A percentile compares a stretch with the other conserved stretches of the same genome.
These are phyloP conservation scores for Capreolus pygargus DNA, from an alignment of 2,113 vertebrate species.

Conservation along the genomic window DNA sequence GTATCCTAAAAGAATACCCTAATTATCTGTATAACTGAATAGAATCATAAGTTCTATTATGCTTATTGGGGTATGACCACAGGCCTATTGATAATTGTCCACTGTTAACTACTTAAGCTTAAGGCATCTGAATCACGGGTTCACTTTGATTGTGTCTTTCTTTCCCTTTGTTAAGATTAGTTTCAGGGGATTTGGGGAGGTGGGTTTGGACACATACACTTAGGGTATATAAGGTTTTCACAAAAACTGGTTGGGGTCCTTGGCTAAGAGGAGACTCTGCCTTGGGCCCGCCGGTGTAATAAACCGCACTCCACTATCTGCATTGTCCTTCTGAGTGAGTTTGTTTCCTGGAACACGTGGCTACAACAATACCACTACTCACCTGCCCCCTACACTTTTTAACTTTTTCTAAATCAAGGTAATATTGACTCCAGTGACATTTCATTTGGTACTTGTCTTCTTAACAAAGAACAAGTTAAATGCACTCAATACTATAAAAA, in stretches of 20 bases:
- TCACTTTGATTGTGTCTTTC: not conserved
- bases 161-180: not conserved
- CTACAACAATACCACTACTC: not conserved
- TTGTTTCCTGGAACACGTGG: fast-evolving
- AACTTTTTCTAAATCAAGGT: not conserved
- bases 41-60: not conserved
- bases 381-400: not conserved
- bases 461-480: not conserved
- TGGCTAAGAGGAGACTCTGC: not conserved
- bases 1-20: not conserved
- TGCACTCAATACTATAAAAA: not conserved
- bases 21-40: not conserved
- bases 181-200: not conserved
- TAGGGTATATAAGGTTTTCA: not conserved
- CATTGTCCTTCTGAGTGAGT: not conserved
- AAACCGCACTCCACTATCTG: not conserved
- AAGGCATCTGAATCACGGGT: not conserved
- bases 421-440: not conserved
- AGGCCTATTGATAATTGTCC: not conserved
- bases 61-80: not conserved
- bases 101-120: not conserved
- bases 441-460: not conserved
- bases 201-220: not conserved
- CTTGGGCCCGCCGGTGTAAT: not conserved
- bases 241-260: not conserved